A percentile compares a stretch with the other conserved stretches of the same genome.
Conservation (phyloP, 2,113 vertebrate genomes). For the Athene noctua region DNA sequence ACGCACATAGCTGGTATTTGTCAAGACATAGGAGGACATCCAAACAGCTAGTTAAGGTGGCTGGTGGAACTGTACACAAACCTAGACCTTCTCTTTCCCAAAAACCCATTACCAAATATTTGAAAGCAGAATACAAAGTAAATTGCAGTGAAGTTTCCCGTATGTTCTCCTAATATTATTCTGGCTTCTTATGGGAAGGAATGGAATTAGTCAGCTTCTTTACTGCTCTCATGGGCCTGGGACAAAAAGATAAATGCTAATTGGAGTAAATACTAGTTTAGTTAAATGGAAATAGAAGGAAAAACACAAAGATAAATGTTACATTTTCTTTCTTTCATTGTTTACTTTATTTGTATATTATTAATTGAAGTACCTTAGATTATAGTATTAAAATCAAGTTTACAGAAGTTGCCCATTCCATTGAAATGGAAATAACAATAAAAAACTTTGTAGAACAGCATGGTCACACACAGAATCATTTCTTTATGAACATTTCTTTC, state of each 20-base stretch:
- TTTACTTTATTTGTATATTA: background rate
- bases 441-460: background rate
- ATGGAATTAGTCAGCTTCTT: background rate
- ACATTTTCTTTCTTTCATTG: background rate
- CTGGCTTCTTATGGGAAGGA: background rate
- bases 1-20: background rate
- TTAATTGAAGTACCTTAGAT: background rate
- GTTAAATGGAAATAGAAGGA: background rate
- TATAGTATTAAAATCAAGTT: background rate
- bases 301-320: background rate
- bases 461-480: background rate
- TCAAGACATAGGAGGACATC: background rate
- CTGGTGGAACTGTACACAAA: background rate
- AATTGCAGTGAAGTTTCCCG: background rate
- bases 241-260: background rate
- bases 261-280: background rate
- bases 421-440: background rate
- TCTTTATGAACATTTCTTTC: background rate
- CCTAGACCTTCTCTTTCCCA: background rate
- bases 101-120: background rate
- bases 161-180: background rate
- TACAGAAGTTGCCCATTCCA: background rate
- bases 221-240: background rate
- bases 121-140: background rate
- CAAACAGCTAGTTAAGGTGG: background rate